Percentiles rank a stretch among this genome's conserved stretches.
Evolutionary conservation across 2,797 vertebrate genomes (phyloP).

Genomic region (Helarctos malayanus): DNA sequence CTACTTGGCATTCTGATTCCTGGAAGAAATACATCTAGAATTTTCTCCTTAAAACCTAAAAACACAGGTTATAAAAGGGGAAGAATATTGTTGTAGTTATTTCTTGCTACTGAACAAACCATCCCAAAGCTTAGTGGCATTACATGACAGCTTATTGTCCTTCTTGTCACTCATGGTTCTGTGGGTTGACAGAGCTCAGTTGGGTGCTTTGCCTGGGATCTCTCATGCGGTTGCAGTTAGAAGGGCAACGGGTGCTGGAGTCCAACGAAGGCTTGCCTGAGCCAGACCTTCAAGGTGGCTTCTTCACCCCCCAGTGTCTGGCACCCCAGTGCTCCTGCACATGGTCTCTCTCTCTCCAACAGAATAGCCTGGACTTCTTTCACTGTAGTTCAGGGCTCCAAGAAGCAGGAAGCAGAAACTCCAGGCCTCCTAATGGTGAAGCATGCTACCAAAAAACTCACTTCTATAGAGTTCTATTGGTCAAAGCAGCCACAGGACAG

Average conservation of each 20-base stretch:
- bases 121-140: neutral
- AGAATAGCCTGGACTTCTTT: neutral
- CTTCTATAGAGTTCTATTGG: neutral
- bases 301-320: neutral
- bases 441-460: neutral
- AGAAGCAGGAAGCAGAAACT: conserved; percentile 15
- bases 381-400: neutral
- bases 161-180: neutral
- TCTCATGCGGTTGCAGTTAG: neutral
- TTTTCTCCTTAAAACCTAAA: conserved; percentile 43
- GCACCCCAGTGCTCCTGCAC: neutral
- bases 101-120: neutral
- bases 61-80: neutral
- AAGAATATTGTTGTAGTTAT: neutral
- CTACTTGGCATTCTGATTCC: neutral
- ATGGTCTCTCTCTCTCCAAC: neutral
- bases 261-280: neutral
- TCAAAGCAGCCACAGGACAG: neutral
- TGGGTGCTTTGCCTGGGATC: neutral
- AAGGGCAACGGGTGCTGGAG: neutral
- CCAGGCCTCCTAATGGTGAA: neutral
- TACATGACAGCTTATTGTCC: neutral
- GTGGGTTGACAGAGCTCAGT: neutral
- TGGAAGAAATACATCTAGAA: conserved; percentile 27
- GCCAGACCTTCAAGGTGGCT: neutral